These are phyloP conservation scores for Lipophrys pholis DNA, from an alignment of 2,113 vertebrate species.

Conservation along the genomic window DNA sequence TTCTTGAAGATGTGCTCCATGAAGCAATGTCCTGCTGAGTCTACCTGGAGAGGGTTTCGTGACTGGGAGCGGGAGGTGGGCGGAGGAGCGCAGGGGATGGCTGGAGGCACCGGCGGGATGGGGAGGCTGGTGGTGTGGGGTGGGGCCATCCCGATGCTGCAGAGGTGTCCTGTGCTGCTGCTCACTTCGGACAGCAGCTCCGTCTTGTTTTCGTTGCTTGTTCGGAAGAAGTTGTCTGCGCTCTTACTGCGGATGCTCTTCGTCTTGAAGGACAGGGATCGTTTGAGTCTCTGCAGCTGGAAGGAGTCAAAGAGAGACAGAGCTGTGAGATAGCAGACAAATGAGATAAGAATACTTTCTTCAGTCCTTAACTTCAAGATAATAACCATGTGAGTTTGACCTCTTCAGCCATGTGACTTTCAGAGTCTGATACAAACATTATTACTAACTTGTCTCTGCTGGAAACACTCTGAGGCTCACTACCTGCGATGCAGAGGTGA, in stretches of 20 bases:
- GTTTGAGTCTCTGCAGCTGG: conserved; percentile 94
- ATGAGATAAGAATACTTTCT: too few relatives aligned
- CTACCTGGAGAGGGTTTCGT: conserved; percentile 83
- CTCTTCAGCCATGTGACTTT: too few relatives aligned
- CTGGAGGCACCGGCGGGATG: conserved; percentile 74
- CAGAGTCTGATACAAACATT: too few relatives aligned
- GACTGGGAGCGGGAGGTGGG: conserved; percentile 86
- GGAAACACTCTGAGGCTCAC: too few relatives aligned
- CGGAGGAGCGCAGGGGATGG: conserved; percentile 78
- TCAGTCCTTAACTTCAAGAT: too few relatives aligned
- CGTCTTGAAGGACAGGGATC: conserved; percentile 98
- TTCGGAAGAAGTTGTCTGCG: conserved; percentile 97
- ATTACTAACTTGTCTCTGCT: too few relatives aligned
- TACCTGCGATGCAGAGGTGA: conserved; percentile 47
- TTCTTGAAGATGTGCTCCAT: conserved; percentile 99
- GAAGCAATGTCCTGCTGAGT: conserved; percentile 90
- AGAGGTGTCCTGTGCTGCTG: conserved; percentile 88
- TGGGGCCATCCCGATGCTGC: conserved; percentile 75
- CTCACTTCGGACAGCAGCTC: conserved; percentile 88
- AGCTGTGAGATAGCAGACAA: conserved; percentile 20
- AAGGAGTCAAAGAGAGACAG: conserved; percentile 35
- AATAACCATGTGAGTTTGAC: too few relatives aligned
- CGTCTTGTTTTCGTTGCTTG: conserved; percentile 87
- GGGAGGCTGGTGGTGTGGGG: conserved; percentile 65
- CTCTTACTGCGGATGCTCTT: conserved; percentile 98